Evolutionary conservation across 2,888 invertebrate species (phyloP).

Genomic region (Malthinus flaveolus): DNA sequence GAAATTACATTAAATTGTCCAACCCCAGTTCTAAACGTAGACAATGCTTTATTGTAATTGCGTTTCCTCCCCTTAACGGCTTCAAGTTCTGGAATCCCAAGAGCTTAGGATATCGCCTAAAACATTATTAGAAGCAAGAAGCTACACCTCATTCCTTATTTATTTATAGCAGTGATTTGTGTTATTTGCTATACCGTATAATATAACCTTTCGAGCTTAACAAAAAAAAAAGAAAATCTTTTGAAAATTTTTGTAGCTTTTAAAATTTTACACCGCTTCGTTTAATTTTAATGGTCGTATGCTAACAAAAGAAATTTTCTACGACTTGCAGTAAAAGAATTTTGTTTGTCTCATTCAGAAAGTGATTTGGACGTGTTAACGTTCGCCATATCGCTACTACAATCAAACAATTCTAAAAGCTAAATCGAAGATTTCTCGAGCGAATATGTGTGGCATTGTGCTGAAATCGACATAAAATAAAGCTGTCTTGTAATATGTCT

Average conservation of each 20-base stretch:
- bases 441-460: constrained; percentile 43
- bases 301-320: no score
- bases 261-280: not conserved
- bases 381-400: constrained; percentile 23
- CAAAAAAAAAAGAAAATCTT: constrained; percentile 1
- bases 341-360: constrained; percentile 5
- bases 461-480: constrained; percentile 51
- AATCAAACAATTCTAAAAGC: constrained; percentile 27
- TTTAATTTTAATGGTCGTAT: not conserved
- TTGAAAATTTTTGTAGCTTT: not conserved
- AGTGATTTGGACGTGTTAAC: constrained; percentile 21
- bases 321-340: no score
- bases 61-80: constrained; percentile 47
- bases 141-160: constrained; percentile 47
- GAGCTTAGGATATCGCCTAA: constrained; percentile 48
- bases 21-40: constrained; percentile 42
- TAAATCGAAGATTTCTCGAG: constrained; percentile 24
- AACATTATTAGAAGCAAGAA: constrained; percentile 48
- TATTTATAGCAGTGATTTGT: constrained; percentile 43
- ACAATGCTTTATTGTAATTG: constrained; percentile 52
- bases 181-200: constrained; percentile 20
- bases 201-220: not conserved
- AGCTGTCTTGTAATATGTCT: constrained; percentile 45
- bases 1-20: constrained; percentile 50
- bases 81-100: constrained; percentile 46